Evolutionary conservation across 2,113 vertebrate genomes (phyloP), one percentile per base, ranked within the genome.

Genomic region (Panthera uncia): DNA sequence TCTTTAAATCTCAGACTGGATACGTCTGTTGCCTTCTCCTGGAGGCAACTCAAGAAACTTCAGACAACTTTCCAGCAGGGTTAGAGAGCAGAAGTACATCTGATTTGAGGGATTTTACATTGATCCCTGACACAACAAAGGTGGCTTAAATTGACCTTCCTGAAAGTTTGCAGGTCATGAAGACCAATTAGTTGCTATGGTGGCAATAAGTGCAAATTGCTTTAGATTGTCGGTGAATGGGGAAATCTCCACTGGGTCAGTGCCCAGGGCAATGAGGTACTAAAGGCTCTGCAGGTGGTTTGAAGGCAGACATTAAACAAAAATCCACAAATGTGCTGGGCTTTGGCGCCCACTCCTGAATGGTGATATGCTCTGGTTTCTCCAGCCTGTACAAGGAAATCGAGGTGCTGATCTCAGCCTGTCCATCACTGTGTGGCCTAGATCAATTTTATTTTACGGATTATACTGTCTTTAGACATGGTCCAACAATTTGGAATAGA

Each of bases 171-270:
- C 95, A 96, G 97, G 97, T 97, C 81, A 21, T 83, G 96, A 97
- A 97, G 96, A 97, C 96, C 97, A 97, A 98, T 98, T 98, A 98
- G 97, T 93, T 97, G 97, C 93, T 89, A 96, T 94, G 93, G 96
- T 92, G 95, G 97, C 97, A 97, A 92, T 97, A 96, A 97, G 98
- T 96, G 95, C 91, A 97, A 97, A 98, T 97, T 96, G 97, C 94
- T 96, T 68, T 83, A 95, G 97, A 95, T 97, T 96, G 95, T 95
- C 52, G 86, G 95, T 78, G 91, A 98, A 97, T 93, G 93, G 96
- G 97, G 96, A 98, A 97, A 95, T 97, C 95, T 97, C 97, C 92
- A 89, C 91, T 91, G 97, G 97, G 97, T 97, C 98, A 98, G 95
- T 66, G 97, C 97, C 91, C 91, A 96, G 96, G 97, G 97, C 97